These are phyloP conservation scores for Drosophila acutilabella DNA, from an alignment of 2,888 invertebrate species.

Conservation along the genomic window DNA sequence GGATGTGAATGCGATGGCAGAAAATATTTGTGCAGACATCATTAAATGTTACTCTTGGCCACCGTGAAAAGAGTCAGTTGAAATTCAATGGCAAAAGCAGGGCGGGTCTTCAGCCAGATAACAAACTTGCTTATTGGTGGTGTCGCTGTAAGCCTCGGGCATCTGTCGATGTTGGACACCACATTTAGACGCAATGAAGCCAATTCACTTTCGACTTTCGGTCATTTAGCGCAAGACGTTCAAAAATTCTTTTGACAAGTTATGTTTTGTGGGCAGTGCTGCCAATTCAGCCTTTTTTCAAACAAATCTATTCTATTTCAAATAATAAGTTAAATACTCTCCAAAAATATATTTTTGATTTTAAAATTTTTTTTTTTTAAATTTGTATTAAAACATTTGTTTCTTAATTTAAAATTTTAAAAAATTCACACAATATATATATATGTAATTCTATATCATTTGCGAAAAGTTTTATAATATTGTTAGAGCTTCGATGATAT, in stretches of 20 bases:
- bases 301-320: too few species aligned
- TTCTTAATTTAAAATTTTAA: too few species aligned
- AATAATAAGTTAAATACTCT: too few species aligned
- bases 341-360: too few species aligned
- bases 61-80: constrained; percentile 72
- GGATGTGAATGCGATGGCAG: constrained; percentile 23
- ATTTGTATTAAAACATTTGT: too few species aligned
- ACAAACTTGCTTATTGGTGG: constrained; percentile 25
- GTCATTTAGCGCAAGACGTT: constrained; percentile 41
- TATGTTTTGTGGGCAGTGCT: constrained; percentile 16
- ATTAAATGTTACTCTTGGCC: constrained; percentile 76
- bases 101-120: constrained; percentile 44
- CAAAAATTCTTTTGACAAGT: constrained; percentile 54
- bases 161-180: constrained; percentile 59
- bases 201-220: constrained; percentile 61
- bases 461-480: too few species aligned
- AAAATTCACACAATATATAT: too few species aligned
- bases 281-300: too few species aligned
- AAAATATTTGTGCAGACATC: constrained; percentile 74
- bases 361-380: too few species aligned
- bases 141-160: constrained; percentile 20
- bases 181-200: constrained; percentile 79
- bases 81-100: constrained; percentile 43
- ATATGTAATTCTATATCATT: too few species aligned
- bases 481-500: too few species aligned